Evolutionary conservation across 2,797 vertebrate genomes (phyloP).

Genomic region (Premnoplex brunnescens): DNA sequence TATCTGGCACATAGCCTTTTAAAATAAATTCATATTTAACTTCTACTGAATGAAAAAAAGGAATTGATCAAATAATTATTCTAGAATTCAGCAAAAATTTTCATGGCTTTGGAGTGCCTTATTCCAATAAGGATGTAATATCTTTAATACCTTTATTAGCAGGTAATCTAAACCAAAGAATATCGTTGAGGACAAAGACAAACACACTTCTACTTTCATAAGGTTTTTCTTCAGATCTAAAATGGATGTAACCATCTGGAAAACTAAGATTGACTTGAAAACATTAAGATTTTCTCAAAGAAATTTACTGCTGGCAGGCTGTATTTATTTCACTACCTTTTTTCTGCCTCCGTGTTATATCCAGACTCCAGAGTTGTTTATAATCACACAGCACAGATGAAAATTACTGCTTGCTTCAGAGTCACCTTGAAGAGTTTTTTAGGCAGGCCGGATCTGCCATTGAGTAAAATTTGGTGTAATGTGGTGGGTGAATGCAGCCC

Average conservation of each 20-base stretch:
- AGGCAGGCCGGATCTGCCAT: neutral
- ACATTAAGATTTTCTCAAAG: neutral
- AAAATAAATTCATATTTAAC: neutral
- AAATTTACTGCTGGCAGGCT: neutral
- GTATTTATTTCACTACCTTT: neutral
- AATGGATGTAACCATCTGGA: neutral
- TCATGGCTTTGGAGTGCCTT: neutral
- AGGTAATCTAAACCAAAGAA: neutral
- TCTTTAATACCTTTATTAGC: neutral
- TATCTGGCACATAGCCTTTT: neutral
- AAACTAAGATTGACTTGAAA: neutral
- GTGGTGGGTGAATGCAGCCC: fast-evolving
- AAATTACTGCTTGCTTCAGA: neutral
- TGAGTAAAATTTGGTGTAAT: neutral
- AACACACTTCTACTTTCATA: neutral
- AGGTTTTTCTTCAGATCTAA: neutral
- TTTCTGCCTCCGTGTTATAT: fast-evolving
- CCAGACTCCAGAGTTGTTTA: neutral
- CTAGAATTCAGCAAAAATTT: neutral
- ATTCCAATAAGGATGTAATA: neutral
- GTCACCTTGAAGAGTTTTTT: neutral
- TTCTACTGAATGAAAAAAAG: neutral
- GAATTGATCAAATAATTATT: neutral
- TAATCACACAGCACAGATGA: neutral
- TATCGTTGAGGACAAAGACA: neutral